A percentile compares a stretch with the other conserved stretches of the same genome.
These are phyloP conservation scores for Cyphomyrmex costatus DNA, from an alignment of 1,140 invertebrate genomes.

Conservation along the genomic window DNA sequence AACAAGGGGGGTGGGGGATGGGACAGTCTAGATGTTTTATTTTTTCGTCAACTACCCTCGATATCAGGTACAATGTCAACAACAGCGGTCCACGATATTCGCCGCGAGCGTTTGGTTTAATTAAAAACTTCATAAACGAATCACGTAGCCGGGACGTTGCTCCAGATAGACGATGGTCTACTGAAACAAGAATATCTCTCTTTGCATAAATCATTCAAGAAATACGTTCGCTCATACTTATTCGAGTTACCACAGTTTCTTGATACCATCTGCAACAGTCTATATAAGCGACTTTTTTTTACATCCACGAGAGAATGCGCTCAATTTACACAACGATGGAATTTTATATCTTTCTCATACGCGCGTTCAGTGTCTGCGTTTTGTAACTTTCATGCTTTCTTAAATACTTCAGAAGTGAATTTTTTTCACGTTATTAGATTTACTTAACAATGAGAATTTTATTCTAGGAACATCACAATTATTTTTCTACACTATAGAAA, in stretches of 20 bases:
- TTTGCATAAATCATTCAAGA: slow-evolving; percentile 12
- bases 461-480: no score
- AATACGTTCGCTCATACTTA: not conserved
- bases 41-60: slow-evolving; percentile 59
- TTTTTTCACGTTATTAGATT: not conserved
- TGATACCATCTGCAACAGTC: slow-evolving; percentile 7
- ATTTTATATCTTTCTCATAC: not conserved
- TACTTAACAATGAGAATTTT: not conserved
- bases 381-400: not conserved
- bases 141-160: slow-evolving; percentile 37
- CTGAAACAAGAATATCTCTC: slow-evolving; percentile 3
- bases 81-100: slow-evolving; percentile 22
- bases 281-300: not conserved
- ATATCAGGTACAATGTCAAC: slow-evolving; percentile 61
- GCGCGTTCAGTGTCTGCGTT: not conserved
- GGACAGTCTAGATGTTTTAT: slow-evolving; percentile 46
- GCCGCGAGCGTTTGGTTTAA: slow-evolving; percentile 68
- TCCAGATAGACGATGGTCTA: slow-evolving; percentile 21
- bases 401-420: not conserved
- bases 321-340: slow-evolving; percentile 2
- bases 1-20: not conserved
- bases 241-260: not conserved
- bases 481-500: not conserved
- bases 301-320: not conserved
- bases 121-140: slow-evolving; percentile 67